These are phyloP conservation scores for Malthinus flaveolus DNA, from an alignment of 2,888 invertebrate species.

Conservation along the genomic window DNA sequence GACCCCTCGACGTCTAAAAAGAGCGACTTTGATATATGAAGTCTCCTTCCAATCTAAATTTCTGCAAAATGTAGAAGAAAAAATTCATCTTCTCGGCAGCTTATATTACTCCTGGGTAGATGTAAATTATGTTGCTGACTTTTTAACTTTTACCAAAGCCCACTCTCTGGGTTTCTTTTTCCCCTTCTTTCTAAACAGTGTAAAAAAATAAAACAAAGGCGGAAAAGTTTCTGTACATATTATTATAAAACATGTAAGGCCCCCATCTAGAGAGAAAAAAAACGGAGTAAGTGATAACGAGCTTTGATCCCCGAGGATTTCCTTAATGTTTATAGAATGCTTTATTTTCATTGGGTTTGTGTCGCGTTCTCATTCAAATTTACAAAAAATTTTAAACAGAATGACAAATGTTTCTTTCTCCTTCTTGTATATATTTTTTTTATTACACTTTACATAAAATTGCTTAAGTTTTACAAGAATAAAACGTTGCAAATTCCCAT, in stretches of 20 bases:
- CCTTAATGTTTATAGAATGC: slow-evolving; percentile 14
- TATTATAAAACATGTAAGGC: slow-evolving; percentile 15
- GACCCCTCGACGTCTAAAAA: slow-evolving; percentile 16
- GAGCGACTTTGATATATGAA: slow-evolving; percentile 25
- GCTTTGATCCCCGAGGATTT: slow-evolving; percentile 12
- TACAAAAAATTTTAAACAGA: not conserved
- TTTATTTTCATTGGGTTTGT: slow-evolving; percentile 13
- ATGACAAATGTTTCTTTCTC: not conserved
- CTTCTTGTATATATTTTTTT: not conserved
- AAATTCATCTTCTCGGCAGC: slow-evolving; percentile 18
- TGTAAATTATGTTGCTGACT: slow-evolving; percentile 21
- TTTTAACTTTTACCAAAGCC: slow-evolving; percentile 1
- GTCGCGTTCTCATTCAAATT: slow-evolving; percentile 8
- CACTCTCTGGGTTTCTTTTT: not conserved
- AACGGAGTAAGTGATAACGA: slow-evolving; percentile 14
- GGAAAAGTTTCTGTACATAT: slow-evolving; percentile 12
- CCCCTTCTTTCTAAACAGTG: not conserved
- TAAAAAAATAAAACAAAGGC: slow-evolving; percentile 11
- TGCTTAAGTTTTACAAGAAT: too few species aligned
- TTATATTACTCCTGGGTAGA: slow-evolving; percentile 24
- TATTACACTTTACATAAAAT: not conserved
- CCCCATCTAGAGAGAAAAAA: slow-evolving; percentile 8
- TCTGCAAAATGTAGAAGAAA: slow-evolving; percentile 15
- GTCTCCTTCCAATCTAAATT: slow-evolving; percentile 25
- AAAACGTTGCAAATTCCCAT: too few species aligned